These are phyloP conservation scores for Aphaenogaster ashmeadi DNA, from an alignment of 1,140 invertebrate species.

Conservation along the genomic window DNA sequence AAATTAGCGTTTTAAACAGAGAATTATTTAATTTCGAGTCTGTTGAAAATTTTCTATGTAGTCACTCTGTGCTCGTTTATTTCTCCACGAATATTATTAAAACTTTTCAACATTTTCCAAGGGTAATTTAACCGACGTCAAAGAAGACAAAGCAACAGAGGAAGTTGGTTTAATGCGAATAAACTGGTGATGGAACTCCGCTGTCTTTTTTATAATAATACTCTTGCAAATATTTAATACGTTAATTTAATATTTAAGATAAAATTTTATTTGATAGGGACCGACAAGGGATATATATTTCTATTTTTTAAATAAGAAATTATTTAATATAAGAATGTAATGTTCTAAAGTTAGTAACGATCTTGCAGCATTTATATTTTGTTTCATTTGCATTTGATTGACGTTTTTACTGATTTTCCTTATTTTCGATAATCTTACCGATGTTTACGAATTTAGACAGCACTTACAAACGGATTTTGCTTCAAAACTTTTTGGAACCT, in stretches of 20 bases:
- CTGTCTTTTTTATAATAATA: slow-evolving; percentile 36
- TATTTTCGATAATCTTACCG: slow-evolving; percentile 14
- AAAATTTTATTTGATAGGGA: slow-evolving; percentile 13
- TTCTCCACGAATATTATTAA: slow-evolving; percentile 56
- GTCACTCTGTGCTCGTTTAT: slow-evolving; percentile 43
- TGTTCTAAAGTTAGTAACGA: not conserved
- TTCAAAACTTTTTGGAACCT: slow-evolving; percentile 32
- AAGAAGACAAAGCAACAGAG: slow-evolving; percentile 51
- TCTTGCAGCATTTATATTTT: not conserved
- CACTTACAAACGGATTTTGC: slow-evolving; percentile 20
- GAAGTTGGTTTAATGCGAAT: slow-evolving; percentile 54
- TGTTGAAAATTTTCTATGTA: slow-evolving; percentile 34
- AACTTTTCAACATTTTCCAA: slow-evolving; percentile 60
- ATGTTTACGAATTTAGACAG: slow-evolving; percentile 10
- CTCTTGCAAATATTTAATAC: slow-evolving; percentile 30
- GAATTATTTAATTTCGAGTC: slow-evolving; percentile 55
- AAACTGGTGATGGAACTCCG: slow-evolving; percentile 27
- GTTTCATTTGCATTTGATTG: not conserved
- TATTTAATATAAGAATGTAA: not conserved
- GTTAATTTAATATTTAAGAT: slow-evolving; percentile 31
- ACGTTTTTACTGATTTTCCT: not conserved
- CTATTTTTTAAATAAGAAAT: slow-evolving; percentile 2
- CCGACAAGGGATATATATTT: not conserved
- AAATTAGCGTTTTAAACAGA: slow-evolving; percentile 20
- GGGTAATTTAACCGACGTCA: slow-evolving; percentile 57